phyloP scores from a whole-genome alignment of 2,113 vertebrate genomes.

The Calidris pygmaea region DNA sequence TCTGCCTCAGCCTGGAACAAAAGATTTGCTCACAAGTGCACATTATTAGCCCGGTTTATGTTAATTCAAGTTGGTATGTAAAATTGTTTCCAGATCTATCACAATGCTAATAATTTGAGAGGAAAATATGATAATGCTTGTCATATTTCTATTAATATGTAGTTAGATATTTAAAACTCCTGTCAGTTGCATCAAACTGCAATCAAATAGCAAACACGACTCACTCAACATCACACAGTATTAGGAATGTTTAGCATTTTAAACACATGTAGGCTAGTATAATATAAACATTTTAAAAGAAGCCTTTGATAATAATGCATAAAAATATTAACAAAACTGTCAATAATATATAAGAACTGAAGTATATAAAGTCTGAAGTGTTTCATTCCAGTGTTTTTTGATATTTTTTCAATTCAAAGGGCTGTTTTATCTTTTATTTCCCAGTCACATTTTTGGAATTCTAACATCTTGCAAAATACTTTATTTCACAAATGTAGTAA shows the following conservation, averaged over 20 bases:
- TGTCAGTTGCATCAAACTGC: not conserved
- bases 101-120: not conserved
- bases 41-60: conserved; percentile 20
- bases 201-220: not conserved
- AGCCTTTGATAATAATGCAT: not conserved
- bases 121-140: not conserved
- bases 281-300: not conserved
- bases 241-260: not conserved
- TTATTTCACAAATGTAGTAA: not conserved
- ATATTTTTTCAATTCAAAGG: not conserved
- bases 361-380: not conserved
- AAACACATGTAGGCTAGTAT: not conserved
- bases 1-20: conserved; percentile 3
- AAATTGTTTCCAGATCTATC: not conserved
- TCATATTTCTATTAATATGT: not conserved
- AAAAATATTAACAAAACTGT: not conserved
- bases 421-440: not conserved
- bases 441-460: not conserved
- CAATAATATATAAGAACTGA: not conserved
- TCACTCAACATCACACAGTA: not conserved
- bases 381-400: not conserved
- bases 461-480: not conserved
- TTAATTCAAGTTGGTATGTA: conserved; percentile 4
- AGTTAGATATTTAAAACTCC: not conserved
- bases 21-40: not conserved